Conservation (phyloP, 2,797 vertebrate genomes). For the Hemibagrus guttatus region DNA sequence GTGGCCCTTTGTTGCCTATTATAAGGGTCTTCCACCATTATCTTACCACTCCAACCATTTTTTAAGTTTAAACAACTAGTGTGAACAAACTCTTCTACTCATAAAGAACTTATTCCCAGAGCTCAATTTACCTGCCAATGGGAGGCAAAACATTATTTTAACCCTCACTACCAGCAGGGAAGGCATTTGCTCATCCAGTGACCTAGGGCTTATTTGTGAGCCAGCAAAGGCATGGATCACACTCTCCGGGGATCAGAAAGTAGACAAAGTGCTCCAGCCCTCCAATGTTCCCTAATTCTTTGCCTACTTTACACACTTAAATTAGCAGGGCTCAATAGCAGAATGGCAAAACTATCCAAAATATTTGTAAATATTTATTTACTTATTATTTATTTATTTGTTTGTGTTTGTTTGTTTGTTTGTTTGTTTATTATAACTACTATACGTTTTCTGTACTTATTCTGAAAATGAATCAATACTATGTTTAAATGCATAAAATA, state of each 20-base stretch:
- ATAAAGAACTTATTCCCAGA: conserved; percentile 29
- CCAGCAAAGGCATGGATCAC: conserved; percentile 63
- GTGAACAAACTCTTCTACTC: not conserved
- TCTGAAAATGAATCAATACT: not conserved
- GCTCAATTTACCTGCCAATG: conserved; percentile 61
- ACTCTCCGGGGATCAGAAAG: conserved; percentile 52
- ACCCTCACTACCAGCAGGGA: conserved; percentile 72
- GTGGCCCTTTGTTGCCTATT: not conserved
- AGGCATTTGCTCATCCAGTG: conserved; percentile 79
- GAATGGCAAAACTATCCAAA: not conserved
- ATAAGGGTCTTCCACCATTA: not conserved
- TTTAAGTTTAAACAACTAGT: not conserved
- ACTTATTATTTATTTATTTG: too few relatives aligned
- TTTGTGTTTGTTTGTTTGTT: too few relatives aligned
- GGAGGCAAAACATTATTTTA: conserved; percentile 77
- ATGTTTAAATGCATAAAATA: not conserved
- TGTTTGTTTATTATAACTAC: not conserved
- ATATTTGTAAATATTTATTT: not conserved
- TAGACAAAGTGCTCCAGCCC: conserved; percentile 13
- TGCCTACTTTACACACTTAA: not conserved
- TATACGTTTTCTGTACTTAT: not conserved
- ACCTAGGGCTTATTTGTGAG: conserved; percentile 90
- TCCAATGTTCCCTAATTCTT: not conserved
- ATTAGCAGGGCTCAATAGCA: not conserved
- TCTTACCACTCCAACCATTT: not conserved